Conservation (phyloP, 1,140 invertebrate genomes). For the Nautilus pompilius region DNA sequence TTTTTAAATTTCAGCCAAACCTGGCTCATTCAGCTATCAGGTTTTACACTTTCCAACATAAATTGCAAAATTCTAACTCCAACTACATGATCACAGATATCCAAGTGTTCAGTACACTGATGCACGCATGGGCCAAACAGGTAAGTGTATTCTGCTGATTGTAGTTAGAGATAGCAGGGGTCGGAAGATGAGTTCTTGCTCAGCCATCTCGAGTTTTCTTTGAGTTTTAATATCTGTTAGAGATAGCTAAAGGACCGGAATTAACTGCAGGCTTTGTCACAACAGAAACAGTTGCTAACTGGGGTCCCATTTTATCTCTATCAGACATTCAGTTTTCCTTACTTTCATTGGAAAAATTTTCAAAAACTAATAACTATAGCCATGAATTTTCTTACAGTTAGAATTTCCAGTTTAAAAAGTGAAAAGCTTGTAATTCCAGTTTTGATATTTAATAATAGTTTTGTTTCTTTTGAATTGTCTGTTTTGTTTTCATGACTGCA, state of each 20-base stretch:
- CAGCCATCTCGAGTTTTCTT: background rate
- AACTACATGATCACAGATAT: constrained; percentile 1
- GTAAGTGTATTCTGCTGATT: background rate
- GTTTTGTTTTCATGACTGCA: background rate
- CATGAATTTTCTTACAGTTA: background rate
- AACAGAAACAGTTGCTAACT: background rate
- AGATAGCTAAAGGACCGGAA: background rate
- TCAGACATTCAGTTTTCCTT: too few relatives aligned
- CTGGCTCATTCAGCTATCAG: background rate
- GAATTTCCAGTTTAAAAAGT: too few relatives aligned
- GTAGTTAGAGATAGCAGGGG: background rate
- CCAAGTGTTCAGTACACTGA: constrained; percentile 12
- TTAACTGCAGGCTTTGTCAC: background rate
- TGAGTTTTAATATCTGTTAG: background rate
- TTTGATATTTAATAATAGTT: background rate
- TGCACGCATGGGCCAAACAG: constrained; percentile 14
- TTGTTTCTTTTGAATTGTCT: background rate
- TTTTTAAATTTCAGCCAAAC: background rate
- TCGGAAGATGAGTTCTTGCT: background rate
- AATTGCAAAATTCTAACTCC: background rate
- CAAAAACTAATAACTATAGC: background rate
- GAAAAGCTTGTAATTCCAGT: too few relatives aligned
- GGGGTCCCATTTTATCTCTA: background rate
- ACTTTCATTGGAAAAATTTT: background rate
- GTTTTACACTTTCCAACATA: background rate